Evolutionary conservation across 2,113 vertebrate species (phyloP), one percentile per base, ranked within the genome.

Genomic region (Strigops habroptila): DNA sequence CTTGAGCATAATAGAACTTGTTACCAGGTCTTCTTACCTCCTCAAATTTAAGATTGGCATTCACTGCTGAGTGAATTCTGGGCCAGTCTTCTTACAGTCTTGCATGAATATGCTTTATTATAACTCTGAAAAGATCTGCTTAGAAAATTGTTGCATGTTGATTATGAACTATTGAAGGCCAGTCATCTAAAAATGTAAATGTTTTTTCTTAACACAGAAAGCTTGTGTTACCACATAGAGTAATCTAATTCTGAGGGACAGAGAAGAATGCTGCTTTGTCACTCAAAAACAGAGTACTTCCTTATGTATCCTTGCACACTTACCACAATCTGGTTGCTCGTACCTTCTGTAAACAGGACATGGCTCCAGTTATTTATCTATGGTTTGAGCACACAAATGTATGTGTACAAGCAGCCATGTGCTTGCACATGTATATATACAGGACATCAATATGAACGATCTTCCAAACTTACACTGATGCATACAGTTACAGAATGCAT

Each of bases 21-120:
- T 95, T 93, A 91, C 57, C 95, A 69, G 93, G 90, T 89, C 83
- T 70, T 82, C 46, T 90, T 62, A 77, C 49, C 91, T 81, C 52
- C 74, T 79, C n/a, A 44, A 22, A 71, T 44, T 25, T 31, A 1
- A 75, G 73, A 48, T n/a, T 70, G 82, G 55, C 71, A 59, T 8
- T 84, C 73, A 31, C 70, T 39, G 49, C 16, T 41, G 59, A 12
- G 95, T 69, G 80, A 82, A 44, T 95, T 95, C 69, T 59, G 80
- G 90, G 86, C 33, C 76, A 75, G n/a, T 75, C 51, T 49, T 49
- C 77, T 79, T 17, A 1, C 6, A 86, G 41, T 31, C 75, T 79
- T 73, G 63, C 14, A 10, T 53, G 67, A 75, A 81, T 68, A 63
- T 70, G 69, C 14, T 83, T 90, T 83, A 51, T 82, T 48, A 6